Evolutionary conservation across 2,113 vertebrate species (phyloP), one percentile per base, ranked within the genome.

Genomic region (Puffinus mauretanicus): DNA sequence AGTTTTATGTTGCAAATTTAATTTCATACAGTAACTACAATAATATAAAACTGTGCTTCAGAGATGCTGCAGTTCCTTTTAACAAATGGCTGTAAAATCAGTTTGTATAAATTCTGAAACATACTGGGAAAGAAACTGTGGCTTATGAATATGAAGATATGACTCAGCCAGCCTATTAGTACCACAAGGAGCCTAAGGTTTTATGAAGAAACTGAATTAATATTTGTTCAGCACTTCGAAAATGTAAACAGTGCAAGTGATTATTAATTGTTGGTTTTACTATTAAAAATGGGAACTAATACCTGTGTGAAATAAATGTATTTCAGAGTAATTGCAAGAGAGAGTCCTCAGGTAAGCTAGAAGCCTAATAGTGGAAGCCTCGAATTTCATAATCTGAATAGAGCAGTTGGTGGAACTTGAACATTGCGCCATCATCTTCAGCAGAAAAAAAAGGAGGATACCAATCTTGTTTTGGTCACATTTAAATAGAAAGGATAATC

Each of bases 151-250:
- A 96, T 62, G 66, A 97, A 93, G 8, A 49, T 80, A 77, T 85
- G 91, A 97, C 64, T 96, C 94, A 96, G 57, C 4, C 69, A 84
- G 49, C 29, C 51, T 91, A 66, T 89, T 95, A 90, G 70, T 69
- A 85, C 73, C 86, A 90, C 49, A 85, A 85, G 32, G 20, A 93
- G 30, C 26, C 70, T 46, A 69, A 32, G 4, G 42, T 96, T 94
- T 94, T 87, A 58, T 58, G 54, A 87, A 82, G 58, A 89, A 91
- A 66, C 22, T 61, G 27, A 93, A 84, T 78, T 85, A 93, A 85
- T 97, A 85, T 87, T 94, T 96, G 55, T 92, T 92, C 72, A 92
- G 42, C 57, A 36, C 16, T 92, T 88, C 75, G n/a, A 70, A 94
- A 94, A 90, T 52, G 20, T 82, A 77, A 96, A 80, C 12, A n/a